phyloP scores from a whole-genome alignment of 1,140 invertebrate genomes.

The Agraylea sexmaculata region DNA sequence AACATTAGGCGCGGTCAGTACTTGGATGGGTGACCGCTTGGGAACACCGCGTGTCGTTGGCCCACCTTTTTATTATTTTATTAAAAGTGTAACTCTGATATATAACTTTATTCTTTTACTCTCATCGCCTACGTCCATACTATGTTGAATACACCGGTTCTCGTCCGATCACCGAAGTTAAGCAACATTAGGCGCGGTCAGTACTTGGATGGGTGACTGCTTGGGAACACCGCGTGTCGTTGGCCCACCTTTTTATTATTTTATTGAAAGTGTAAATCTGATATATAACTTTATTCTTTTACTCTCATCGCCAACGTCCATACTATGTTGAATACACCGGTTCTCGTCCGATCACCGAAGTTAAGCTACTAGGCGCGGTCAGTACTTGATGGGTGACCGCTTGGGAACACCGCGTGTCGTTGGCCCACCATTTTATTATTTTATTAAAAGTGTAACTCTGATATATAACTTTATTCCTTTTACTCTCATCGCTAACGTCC shows the following conservation, averaged over 20 bases:
- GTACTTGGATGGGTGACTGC: slow-evolving; percentile 19
- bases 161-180: slow-evolving; percentile 19
- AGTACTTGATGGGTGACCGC: slow-evolving; percentile 10
- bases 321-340: slow-evolving; percentile 7
- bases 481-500: no score
- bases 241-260: no score
- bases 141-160: slow-evolving; percentile 17
- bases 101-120: no score
- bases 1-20: not conserved
- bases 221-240: slow-evolving; percentile 18
- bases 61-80: no score
- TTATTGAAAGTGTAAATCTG: no score
- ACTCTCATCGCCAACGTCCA: slow-evolving; percentile 8
- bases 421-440: no score
- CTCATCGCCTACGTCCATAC: no score
- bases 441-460: no score
- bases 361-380: no score
- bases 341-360: slow-evolving; percentile 9
- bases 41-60: not conserved
- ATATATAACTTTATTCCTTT: no score
- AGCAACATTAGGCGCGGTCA: slow-evolving; percentile 17
- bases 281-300: no score
- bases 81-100: no score
- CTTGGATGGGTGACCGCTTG: slow-evolving; percentile 1
- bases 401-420: slow-evolving; percentile 8